Evolutionary conservation across 2,888 invertebrate species (phyloP).

Genomic region (Rotaria socialis): DNA sequence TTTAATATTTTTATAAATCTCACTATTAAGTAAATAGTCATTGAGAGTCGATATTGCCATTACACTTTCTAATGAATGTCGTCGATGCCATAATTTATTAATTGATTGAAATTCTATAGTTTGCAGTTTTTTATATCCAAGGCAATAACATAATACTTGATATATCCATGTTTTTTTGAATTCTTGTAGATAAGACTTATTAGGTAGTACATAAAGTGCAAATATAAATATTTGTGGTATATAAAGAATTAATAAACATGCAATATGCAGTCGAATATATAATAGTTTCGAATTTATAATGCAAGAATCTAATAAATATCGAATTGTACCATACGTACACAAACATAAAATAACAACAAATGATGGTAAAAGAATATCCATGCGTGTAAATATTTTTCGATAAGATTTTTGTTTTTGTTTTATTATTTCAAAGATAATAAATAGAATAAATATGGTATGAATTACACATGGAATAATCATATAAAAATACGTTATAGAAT

Average conservation of each 20-base stretch:
- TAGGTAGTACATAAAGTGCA: neutral
- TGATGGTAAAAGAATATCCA: neutral
- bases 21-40: too few relatives aligned
- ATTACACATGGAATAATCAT: neutral
- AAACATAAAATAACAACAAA: neutral
- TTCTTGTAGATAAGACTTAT: neutral
- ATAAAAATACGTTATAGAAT: neutral
- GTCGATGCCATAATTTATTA: too few relatives aligned
- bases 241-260: neutral
- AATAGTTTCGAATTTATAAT: too few relatives aligned
- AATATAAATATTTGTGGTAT: slow-evolving; percentile 6
- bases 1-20: too few relatives aligned
- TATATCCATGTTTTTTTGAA: neutral
- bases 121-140: too few relatives aligned
- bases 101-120: too few relatives aligned
- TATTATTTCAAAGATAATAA: neutral
- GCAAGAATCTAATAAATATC: neutral
- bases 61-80: too few relatives aligned
- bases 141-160: too few relatives aligned
- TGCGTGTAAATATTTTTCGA: neutral
- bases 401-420: neutral
- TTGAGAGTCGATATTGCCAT: too few relatives aligned
- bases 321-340: neutral
- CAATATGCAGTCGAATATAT: neutral
- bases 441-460: neutral